A percentile compares a stretch with the other conserved stretches of the same genome.
Conservation (phyloP, 2,113 vertebrate genomes). For the Thermophis baileyi region DNA sequence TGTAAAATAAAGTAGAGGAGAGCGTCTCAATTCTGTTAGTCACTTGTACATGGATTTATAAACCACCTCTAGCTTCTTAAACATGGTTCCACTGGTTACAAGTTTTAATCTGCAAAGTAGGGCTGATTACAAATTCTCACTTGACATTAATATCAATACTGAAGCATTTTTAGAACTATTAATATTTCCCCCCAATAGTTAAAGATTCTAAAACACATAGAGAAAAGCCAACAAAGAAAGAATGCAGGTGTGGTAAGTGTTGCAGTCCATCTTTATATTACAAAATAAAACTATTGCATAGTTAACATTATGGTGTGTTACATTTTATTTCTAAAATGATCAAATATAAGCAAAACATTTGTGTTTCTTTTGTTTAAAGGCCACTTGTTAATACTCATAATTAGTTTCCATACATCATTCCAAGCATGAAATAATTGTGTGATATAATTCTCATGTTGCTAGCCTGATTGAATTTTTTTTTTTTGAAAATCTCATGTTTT, state of each 20-base stretch:
- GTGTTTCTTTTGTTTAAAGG: conserved; percentile 42
- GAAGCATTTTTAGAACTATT: neutral
- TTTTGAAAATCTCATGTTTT: conserved; percentile 46
- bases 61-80: neutral
- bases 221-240: neutral
- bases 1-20: neutral
- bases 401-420: conserved; percentile 6
- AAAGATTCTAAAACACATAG: neutral
- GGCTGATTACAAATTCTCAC: conserved; percentile 61
- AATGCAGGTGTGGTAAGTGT: neutral
- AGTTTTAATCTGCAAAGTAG: conserved; percentile 8
- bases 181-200: neutral
- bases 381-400: conserved; percentile 20
- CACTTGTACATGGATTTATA: conserved; percentile 29
- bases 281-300: conserved; percentile 32
- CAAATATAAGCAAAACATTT: conserved; percentile 34
- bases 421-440: conserved; percentile 30
- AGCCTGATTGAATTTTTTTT: conserved; percentile 15
- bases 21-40: neutral
- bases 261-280: conserved; percentile 48
- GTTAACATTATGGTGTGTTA: conserved; percentile 47
- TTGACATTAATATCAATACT: conserved; percentile 43
- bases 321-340: conserved; percentile 52
- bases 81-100: neutral
- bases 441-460: conserved; percentile 16